Evolutionary conservation across 2,113 vertebrate species (phyloP).

Genomic region (Hiodon alosoides): DNA sequence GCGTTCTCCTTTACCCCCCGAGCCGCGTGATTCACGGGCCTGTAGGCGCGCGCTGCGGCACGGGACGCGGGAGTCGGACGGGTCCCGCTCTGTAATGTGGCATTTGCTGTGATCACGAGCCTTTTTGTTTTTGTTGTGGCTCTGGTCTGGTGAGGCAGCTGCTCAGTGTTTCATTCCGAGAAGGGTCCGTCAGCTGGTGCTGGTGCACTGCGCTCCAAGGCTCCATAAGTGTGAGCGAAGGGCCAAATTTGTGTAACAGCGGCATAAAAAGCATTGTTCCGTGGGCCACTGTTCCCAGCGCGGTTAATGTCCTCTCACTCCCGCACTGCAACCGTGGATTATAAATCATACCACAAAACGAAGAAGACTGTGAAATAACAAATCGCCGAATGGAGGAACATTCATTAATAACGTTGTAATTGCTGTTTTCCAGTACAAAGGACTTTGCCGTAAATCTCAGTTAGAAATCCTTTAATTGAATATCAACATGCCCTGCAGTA

Average conservation of each 20-base stretch:
- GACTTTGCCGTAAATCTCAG: constrained; percentile 3
- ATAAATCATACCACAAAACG: constrained; percentile 5
- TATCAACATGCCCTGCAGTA: not conserved
- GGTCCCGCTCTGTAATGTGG: constrained; percentile 31
- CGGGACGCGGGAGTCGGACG: constrained; percentile 17
- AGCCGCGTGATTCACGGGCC: not conserved
- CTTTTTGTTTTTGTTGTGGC: constrained; percentile 49
- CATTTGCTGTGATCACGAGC: constrained; percentile 45
- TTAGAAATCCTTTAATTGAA: constrained; percentile 4
- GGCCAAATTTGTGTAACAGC: not conserved
- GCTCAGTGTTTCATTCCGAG: constrained; percentile 34
- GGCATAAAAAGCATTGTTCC: constrained; percentile 4
- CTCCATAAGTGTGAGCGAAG: not conserved
- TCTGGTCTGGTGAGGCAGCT: constrained; percentile 38
- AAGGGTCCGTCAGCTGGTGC: constrained; percentile 30
- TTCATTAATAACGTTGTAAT: constrained; percentile 9
- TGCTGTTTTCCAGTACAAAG: constrained; percentile 4
- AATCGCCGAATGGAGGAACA: constrained; percentile 1
- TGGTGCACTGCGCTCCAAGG: not conserved
- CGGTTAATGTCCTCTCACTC: constrained; percentile 3
- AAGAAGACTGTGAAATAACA: constrained; percentile 8
- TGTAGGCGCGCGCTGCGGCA: not conserved
- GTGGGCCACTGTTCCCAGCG: not conserved
- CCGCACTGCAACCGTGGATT: not conserved
- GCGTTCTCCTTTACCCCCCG: constrained; percentile 1